A percentile compares a stretch with the other conserved stretches of the same genome.
phyloP scores from a whole-genome alignment of 2,113 vertebrate genomes.

The Lota lota region DNA sequence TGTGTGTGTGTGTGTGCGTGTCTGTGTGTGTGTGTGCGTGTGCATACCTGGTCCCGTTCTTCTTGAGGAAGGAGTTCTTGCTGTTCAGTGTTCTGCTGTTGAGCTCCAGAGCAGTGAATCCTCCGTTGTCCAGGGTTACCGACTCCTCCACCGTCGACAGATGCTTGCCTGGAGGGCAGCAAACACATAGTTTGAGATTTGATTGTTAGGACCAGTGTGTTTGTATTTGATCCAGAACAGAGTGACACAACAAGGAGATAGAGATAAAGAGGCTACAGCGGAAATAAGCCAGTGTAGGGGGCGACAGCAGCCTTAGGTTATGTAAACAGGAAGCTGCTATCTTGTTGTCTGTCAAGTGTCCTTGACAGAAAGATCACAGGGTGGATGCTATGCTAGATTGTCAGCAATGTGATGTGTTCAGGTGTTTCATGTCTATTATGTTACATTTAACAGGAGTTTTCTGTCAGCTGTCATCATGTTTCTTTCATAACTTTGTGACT shows the following conservation, averaged over 20 bases:
- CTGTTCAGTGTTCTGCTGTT: conserved; percentile 88
- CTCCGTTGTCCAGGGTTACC: conserved; percentile 89
- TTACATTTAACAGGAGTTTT: no score
- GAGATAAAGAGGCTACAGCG: no score
- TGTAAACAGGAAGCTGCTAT: no score
- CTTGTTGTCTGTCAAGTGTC: no score
- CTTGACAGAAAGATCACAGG: no score
- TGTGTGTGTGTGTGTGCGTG: neutral
- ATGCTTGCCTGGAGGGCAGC: conserved; percentile 79
- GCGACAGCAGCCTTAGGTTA: no score
- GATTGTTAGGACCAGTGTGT: neutral
- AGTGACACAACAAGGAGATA: neutral
- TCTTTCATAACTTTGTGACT: neutral
- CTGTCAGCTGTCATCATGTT: no score
- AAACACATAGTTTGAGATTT: conserved; percentile 14
- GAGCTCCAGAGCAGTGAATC: conserved; percentile 90
- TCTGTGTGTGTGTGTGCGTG: neutral
- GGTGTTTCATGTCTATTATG: no score
- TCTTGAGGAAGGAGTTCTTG: conserved; percentile 90
- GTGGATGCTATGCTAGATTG: no score
- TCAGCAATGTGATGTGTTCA: no score
- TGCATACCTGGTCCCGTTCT: conserved; percentile 87
- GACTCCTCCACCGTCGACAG: conserved; percentile 83
- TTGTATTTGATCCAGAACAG: neutral
- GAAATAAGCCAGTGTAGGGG: no score